These are phyloP conservation scores for Psittacara wagleri DNA, from an alignment of 2,113 vertebrate genomes.

Conservation along the genomic window DNA sequence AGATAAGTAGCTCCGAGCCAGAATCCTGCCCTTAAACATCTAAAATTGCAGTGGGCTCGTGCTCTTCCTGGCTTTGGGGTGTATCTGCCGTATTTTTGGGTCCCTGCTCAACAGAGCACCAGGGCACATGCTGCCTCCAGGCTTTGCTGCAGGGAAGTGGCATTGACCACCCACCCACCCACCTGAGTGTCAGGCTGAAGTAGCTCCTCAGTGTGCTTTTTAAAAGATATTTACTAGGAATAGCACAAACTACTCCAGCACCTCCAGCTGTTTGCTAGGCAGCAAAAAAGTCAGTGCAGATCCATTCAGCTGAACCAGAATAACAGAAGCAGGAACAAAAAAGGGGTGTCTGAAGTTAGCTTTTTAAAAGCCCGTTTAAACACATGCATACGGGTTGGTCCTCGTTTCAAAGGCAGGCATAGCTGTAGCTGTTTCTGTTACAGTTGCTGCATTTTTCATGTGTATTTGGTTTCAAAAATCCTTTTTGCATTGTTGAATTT, in stretches of 20 bases:
- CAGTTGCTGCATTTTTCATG: background rate
- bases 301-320: background rate
- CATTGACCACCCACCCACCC: background rate
- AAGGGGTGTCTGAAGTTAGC: background rate
- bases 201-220: background rate
- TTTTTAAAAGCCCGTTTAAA: background rate
- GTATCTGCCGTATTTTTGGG: background rate
- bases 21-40: background rate
- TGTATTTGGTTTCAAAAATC: background rate
- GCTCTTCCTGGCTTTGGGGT: background rate
- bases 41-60: background rate
- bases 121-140: background rate
- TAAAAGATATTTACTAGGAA: background rate
- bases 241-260: background rate
- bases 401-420: background rate
- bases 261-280: background rate
- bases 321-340: background rate
- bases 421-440: background rate
- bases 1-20: background rate
- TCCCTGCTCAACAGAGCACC: background rate
- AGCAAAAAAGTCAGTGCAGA: background rate
- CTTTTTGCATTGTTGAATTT: background rate
- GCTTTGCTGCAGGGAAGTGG: background rate
- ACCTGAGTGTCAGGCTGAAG: background rate
- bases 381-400: accelerated